phyloP scores from a whole-genome alignment of 1,140 invertebrate genomes.

The Bombus superbus region DNA sequence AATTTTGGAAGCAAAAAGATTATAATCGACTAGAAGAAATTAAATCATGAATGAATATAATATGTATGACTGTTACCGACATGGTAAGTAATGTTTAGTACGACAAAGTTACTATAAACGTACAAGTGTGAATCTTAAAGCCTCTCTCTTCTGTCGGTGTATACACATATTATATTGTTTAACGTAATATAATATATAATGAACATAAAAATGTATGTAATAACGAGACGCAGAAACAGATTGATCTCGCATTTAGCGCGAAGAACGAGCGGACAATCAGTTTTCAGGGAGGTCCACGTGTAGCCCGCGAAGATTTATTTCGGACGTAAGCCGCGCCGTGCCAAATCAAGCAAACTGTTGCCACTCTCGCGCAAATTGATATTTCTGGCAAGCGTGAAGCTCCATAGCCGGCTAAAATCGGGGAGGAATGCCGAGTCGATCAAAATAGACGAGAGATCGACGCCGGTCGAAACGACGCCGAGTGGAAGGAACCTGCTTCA shows the following conservation, averaged over 20 bases:
- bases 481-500: conserved; percentile 2
- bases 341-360: conserved; percentile 76
- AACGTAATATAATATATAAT: too few relatives aligned
- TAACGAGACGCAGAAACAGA: background rate
- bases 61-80: too few relatives aligned
- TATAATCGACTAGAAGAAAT: too few relatives aligned
- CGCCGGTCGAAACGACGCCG: conserved; percentile 13
- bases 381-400: conserved; percentile 72
- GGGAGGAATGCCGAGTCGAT: conserved; percentile 20
- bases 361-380: conserved; percentile 74
- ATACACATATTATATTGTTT: too few relatives aligned
- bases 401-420: conserved; percentile 28
- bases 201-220: too few relatives aligned
- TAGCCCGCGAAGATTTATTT: conserved; percentile 67
- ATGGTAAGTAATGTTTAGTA: too few relatives aligned
- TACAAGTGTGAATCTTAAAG: too few relatives aligned
- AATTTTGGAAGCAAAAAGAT: too few relatives aligned
- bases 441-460: conserved; percentile 49
- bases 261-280: conserved; percentile 49
- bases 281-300: conserved; percentile 35
- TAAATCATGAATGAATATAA: too few relatives aligned
- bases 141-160: too few relatives aligned
- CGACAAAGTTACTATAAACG: too few relatives aligned
- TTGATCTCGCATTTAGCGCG: conserved; percentile 14
- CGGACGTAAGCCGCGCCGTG: conserved; percentile 54